Conservation (phyloP, 2,888 invertebrate species). For the Nebria salina region DNA sequence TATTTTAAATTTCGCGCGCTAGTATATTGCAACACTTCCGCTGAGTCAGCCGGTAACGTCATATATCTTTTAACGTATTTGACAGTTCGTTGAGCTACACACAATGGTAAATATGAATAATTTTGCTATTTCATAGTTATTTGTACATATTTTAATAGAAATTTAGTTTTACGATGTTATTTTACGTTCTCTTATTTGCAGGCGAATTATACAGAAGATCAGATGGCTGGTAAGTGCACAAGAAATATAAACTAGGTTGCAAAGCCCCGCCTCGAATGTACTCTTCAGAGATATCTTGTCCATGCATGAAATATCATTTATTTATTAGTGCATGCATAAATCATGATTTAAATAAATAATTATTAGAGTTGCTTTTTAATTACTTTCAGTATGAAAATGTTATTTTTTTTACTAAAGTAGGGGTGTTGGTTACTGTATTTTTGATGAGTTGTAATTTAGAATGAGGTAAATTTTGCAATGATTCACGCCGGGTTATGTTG, state of each 20-base stretch:
- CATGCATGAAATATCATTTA: slow-evolving; percentile 56
- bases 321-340: slow-evolving; percentile 50
- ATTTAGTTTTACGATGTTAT: slow-evolving; percentile 31
- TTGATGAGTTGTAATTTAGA: slow-evolving; percentile 48
- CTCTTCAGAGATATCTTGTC: slow-evolving; percentile 53
- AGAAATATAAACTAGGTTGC: slow-evolving; percentile 61
- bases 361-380: slow-evolving; percentile 39
- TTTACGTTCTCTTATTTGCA: slow-evolving; percentile 63
- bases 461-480: slow-evolving; percentile 55
- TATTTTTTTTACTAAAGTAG: neutral
- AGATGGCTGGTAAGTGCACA: slow-evolving; percentile 85
- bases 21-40: slow-evolving; percentile 23
- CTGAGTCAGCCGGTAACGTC: slow-evolving; percentile 42
- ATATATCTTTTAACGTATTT: slow-evolving; percentile 40
- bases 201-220: slow-evolving; percentile 91
- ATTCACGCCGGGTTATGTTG: slow-evolving; percentile 62
- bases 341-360: slow-evolving; percentile 44
- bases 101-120: slow-evolving; percentile 41
- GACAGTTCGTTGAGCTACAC: slow-evolving; percentile 40
- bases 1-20: slow-evolving; percentile 24
- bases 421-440: slow-evolving; percentile 45
- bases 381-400: neutral
- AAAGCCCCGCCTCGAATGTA: slow-evolving; percentile 58
- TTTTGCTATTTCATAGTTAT: slow-evolving; percentile 22
- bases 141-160: slow-evolving; percentile 15